Evolutionary conservation across 2,888 invertebrate species (phyloP).

Genomic region (Acanthosepion pharaonis): DNA sequence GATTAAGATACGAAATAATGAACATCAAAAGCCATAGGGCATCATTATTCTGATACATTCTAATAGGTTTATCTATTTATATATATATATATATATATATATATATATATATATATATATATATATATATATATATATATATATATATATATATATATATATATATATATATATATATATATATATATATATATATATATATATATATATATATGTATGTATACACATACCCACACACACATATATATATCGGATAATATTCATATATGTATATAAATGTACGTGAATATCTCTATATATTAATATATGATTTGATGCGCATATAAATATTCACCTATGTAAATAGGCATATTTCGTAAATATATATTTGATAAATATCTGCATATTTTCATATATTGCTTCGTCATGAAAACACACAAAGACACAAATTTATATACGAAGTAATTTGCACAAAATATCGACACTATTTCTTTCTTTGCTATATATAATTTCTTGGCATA

Average conservation of each 20-base stretch:
- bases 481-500: no score
- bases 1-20: background rate
- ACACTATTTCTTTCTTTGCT: no score
- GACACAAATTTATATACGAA: no score
- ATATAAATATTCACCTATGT: no score
- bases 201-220: background rate
- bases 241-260: background rate
- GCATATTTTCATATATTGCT: no score
- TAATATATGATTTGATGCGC: background rate
- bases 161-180: background rate
- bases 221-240: background rate
- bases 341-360: no score
- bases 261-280: background rate
- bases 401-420: no score
- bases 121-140: background rate
- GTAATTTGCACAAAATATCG: no score
- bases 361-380: no score
- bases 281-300: conserved; percentile 33
- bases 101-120: background rate
- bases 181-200: background rate
- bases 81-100: background rate
- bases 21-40: background rate
- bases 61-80: background rate
- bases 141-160: background rate
- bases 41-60: background rate